These are phyloP conservation scores for Oreotragus oreotragus DNA, from an alignment of 2,113 vertebrate species.

Conservation along the genomic window DNA sequence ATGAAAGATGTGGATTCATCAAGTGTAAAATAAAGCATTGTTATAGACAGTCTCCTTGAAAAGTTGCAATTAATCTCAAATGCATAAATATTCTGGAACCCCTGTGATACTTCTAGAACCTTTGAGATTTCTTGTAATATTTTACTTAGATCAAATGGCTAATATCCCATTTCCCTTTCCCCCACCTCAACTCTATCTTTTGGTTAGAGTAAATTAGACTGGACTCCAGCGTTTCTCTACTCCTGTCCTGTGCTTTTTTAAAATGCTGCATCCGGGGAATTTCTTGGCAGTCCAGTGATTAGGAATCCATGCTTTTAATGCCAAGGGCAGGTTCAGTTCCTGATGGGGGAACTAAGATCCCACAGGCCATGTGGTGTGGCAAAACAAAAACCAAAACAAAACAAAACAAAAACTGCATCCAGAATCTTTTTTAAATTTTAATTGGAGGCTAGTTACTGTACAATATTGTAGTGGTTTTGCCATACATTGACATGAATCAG, in stretches of 20 bases:
- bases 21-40: background rate
- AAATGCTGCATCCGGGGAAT: background rate
- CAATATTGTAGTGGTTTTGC: background rate
- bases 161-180: background rate
- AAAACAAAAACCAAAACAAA: no score
- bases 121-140: background rate
- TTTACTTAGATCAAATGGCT: background rate
- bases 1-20: background rate
- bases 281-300: background rate
- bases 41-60: background rate
- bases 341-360: background rate
- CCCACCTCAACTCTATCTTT: background rate
- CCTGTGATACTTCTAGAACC: background rate
- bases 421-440: background rate
- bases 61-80: background rate
- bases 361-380: background rate
- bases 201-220: background rate
- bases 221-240: background rate
- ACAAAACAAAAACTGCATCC: background rate
- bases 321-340: background rate
- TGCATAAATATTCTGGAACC: background rate
- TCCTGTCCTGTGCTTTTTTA: background rate
- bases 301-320: background rate
- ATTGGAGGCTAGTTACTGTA: background rate
- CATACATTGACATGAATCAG: background rate